Conservation (phyloP, 2,888 invertebrate genomes). For the Eupithecia pulchellata region DNA sequence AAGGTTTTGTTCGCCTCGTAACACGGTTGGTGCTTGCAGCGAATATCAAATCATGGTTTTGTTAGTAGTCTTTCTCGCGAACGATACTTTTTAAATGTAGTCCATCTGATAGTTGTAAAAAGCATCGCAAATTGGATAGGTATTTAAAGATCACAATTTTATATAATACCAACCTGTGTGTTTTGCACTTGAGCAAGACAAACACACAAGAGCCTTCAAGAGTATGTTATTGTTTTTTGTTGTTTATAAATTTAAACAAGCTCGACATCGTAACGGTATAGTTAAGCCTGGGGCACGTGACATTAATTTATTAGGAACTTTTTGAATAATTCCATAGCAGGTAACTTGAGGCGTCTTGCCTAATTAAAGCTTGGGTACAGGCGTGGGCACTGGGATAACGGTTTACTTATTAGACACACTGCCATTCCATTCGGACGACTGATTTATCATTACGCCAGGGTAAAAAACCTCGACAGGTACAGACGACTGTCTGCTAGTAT, state of each 20-base stretch:
- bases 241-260: constrained; percentile 42
- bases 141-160: not conserved
- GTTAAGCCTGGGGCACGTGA: constrained; percentile 36
- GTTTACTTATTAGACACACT: constrained; percentile 66
- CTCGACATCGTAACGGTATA: constrained; percentile 41
- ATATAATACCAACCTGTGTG: constrained; percentile 1
- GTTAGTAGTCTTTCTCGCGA: not conserved
- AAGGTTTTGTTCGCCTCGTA: constrained; percentile 51
- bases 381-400: constrained; percentile 69
- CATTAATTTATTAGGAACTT: constrained; percentile 56
- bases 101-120: not conserved
- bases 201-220: constrained; percentile 24
- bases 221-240: constrained; percentile 35
- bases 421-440: constrained; percentile 58
- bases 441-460: constrained; percentile 60
- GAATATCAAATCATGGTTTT: constrained; percentile 41
- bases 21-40: constrained; percentile 43
- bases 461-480: constrained; percentile 52
- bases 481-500: constrained; percentile 53
- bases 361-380: constrained; percentile 66
- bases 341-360: constrained; percentile 60
- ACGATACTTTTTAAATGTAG: constrained; percentile 1
- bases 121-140: not conserved
- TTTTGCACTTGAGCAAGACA: constrained; percentile 12
- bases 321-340: constrained; percentile 51